Evolutionary conservation across 2,797 vertebrate genomes (phyloP).

Genomic region (Orientallactaga sibirica): DNA sequence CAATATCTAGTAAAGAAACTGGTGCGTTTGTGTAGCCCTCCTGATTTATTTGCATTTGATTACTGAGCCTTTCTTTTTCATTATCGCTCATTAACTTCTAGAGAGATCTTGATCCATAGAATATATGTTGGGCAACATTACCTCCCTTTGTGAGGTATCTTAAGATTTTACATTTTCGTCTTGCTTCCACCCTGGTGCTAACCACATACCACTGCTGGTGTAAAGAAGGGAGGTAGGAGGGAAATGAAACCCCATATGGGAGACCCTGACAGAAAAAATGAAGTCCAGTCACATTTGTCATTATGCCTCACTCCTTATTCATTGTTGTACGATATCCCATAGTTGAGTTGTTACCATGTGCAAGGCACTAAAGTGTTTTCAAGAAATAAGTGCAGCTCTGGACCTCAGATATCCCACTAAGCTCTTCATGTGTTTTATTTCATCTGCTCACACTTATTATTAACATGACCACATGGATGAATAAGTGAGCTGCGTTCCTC

Average conservation of each 20-base stretch:
- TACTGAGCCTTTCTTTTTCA: background rate
- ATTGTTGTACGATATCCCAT: no score
- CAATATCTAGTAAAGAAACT: background rate
- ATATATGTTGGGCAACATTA: background rate
- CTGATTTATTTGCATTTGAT: background rate
- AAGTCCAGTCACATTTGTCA: background rate
- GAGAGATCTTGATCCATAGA: background rate
- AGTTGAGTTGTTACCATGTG: background rate
- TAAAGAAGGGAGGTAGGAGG: background rate
- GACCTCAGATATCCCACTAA: background rate
- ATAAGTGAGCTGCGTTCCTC: background rate
- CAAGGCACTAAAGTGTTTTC: background rate
- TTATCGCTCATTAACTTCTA: background rate
- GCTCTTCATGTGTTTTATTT: background rate
- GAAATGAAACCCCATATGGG: background rate
- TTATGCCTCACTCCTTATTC: background rate
- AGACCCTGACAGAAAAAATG: background rate
- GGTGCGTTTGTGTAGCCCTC: background rate
- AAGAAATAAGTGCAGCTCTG: slow-evolving; percentile 16
- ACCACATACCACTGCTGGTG: background rate
- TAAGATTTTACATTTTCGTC: background rate
- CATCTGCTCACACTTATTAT: background rate
- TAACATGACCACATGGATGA: background rate
- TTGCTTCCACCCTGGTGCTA: background rate
- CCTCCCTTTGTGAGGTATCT: background rate